Evolutionary conservation across 2,888 invertebrate species (phyloP), one percentile per base, ranked within the genome.

Genomic region (Stenichneumon culpator): DNA sequence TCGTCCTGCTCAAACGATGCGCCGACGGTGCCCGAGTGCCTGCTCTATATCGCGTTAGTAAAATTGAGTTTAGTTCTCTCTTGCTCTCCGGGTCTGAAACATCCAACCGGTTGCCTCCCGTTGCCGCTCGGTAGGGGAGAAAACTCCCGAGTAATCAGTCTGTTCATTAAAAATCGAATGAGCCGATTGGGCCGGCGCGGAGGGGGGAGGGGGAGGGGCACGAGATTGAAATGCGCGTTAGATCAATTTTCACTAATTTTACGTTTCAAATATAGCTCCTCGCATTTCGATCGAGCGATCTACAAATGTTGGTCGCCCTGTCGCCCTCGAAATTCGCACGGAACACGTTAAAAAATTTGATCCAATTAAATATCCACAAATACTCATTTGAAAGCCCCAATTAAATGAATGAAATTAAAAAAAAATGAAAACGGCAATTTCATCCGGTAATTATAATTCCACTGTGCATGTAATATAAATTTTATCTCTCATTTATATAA

Each of bases 41-140:
- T 32, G 73, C 72, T 65, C 52, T 79, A 82, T 78, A 75, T 84
- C 82, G 70, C 36, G 84, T 84, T 79, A 85, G 84, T 79, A 82
- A 85, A 85, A 85, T 85, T 85, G 84, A 85, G 84, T 85, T 85
- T 85, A 67, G 69, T 69, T 74, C 70, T 74, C 84, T 65, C 36
- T 65, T 16, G 7, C 65, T 65, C 36, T 14, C n/a, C 28, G 36
- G 32, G 19, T 68, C 68, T 60, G 47, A n/a, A 54, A 63, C 70
- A 22, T 22, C 57, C 57, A 57, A 22, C 57, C 25, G 57, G 57
- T 57, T 22, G 25, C 14, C 57, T 25, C 57, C 3, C 57, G 57
- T 57, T 57, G 14, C 22, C 22, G 25, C 57, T 57, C 65, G 28
- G 22, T 57, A 25, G 57, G 57, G 44, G 44, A 11, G 57, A 36